Conservation (phyloP, 2,888 invertebrate genomes). For the Diogma glabrata region DNA sequence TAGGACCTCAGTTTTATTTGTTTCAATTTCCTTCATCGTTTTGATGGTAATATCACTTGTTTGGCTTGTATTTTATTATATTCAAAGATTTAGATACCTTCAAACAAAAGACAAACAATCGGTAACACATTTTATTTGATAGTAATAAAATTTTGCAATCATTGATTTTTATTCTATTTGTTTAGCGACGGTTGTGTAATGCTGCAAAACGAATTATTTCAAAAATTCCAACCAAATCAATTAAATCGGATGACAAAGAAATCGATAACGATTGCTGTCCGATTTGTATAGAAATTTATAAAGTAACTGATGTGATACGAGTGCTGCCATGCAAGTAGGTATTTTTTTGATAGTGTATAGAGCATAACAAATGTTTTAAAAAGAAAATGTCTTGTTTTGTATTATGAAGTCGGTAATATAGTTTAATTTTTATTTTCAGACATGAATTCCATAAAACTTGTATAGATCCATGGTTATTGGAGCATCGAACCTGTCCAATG, state of each 20-base stretch:
- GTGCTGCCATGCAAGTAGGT: slow-evolving; percentile 85
- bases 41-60: slow-evolving; percentile 89
- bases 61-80: slow-evolving; percentile 93
- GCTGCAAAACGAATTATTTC: slow-evolving; percentile 90
- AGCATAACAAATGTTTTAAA: too few species aligned
- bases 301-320: slow-evolving; percentile 72
- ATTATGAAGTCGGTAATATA: not conserved
- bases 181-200: slow-evolving; percentile 76
- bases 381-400: too few species aligned
- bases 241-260: slow-evolving; percentile 79
- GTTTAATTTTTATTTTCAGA: slow-evolving; percentile 41
- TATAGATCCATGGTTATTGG: slow-evolving; percentile 92
- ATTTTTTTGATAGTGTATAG: not conserved
- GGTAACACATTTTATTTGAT: slow-evolving; percentile 44
- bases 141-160: not conserved
- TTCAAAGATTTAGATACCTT: slow-evolving; percentile 86
- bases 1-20: slow-evolving; percentile 87
- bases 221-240: slow-evolving; percentile 81
- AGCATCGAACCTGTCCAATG: slow-evolving; percentile 93
- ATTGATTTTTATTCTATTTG: slow-evolving; percentile 23
- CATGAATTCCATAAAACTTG: slow-evolving; percentile 93
- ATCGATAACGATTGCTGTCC: slow-evolving; percentile 67
- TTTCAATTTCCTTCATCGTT: slow-evolving; percentile 90
- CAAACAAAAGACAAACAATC: slow-evolving; percentile 90
- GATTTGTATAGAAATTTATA: slow-evolving; percentile 89